Base-by-base conservation (phyloP, 2,113 vertebrate genomes). In the Trachemys scripta region DNA sequence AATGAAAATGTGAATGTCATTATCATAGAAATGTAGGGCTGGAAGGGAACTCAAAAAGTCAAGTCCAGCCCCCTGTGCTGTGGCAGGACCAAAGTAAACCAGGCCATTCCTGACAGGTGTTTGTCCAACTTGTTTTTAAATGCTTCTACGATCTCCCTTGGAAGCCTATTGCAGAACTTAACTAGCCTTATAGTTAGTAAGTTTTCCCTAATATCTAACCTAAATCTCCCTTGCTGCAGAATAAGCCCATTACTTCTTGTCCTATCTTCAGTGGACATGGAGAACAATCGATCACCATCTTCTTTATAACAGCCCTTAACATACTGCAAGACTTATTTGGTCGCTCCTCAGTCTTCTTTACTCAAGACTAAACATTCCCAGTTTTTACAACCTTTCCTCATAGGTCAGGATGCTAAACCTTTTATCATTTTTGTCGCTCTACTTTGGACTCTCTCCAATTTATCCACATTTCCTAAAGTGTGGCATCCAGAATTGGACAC, bases 1-100 rank as follows among this genome's bases (percentile, higher is more conserved):
- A 62, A 20, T 25, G 8, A 2, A 31, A 25, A 45, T 22, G 47
- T 62, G 49, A 45, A 22, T 14, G 20, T 17, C 0, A 0, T 29
- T 14, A 31, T 62, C 57, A 62, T 62, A 62, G 57, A 31, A 62
- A 62, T 62, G 29, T 62, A 62, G 27, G 57, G 29, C 57, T 62
- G 29, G 57, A 62, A 31, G 27, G 57, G 29, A 62, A 29, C 57
- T 62, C 27, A 62, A 62, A 29, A 62, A 6, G 12, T 62, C 24
- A 12, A 59, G 27, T 65, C 62, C 31, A 65, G 62, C 31, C 31
- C 31, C 31, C 6, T 29, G 6, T 65, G 31, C 14, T 35, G 62
- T n/a, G 16, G 31, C 62, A 65, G 62, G 31, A 65, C 29, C 62
- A 65, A 65, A 11, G 31, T 35, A 65, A 65, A 65, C 62, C 16